These are phyloP conservation scores for Hormaphis cornu DNA, from an alignment of 1,140 invertebrate species.

Conservation along the genomic window DNA sequence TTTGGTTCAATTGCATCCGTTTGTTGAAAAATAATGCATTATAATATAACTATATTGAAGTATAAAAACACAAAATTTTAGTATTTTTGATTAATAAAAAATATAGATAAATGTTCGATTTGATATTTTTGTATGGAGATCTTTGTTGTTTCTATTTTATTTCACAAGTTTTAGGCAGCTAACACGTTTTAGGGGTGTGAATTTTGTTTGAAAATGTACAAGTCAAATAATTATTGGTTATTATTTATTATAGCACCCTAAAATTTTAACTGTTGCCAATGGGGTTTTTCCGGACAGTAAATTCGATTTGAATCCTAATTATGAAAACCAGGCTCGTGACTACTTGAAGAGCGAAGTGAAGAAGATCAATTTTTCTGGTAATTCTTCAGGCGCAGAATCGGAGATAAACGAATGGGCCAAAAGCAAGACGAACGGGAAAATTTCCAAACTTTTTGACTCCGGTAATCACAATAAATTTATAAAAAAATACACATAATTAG, in stretches of 20 bases:
- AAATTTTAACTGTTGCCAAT: not conserved
- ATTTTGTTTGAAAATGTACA: not conserved
- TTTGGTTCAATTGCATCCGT: not conserved
- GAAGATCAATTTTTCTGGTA: not conserved
- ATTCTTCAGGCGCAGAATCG: not conserved
- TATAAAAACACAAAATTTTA: not conserved
- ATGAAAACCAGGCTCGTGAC: not conserved
- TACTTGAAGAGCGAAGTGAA: conserved; percentile 6
- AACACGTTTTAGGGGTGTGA: not conserved
- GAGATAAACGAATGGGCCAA: conserved; percentile 2
- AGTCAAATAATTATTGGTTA: not conserved
- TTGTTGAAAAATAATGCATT: no score
- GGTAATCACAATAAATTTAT: not conserved
- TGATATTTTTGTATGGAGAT: no score
- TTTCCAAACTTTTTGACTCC: not conserved
- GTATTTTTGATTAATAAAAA: no score
- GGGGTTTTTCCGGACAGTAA: not conserved
- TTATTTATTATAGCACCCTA: not conserved
- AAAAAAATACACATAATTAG: no score
- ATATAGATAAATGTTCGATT: no score
- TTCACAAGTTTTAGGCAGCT: no score
- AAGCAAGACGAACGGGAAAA: not conserved
- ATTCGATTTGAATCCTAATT: not conserved
- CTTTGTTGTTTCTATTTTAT: no score
- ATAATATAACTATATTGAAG: not conserved